Base-by-base conservation (phyloP, 2,113 vertebrate species). In the Psittacara wagleri region DNA sequence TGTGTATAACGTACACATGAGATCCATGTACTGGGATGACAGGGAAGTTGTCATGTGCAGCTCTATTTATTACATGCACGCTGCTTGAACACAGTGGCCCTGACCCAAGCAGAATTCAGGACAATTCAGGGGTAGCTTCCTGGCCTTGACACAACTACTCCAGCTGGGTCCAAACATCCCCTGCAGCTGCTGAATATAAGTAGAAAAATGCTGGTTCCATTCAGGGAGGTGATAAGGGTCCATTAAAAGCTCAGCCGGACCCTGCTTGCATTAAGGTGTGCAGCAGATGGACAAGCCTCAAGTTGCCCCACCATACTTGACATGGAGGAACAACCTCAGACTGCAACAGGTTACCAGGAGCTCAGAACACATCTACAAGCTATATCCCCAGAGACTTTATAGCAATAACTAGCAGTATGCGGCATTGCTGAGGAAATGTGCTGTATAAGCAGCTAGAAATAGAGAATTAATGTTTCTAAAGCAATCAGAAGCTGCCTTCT, bases 1-100 rank as follows among this genome's bases (percentile, higher is more conserved):
- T 94, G 78, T 87, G 94, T 94, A 95, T 84, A 95, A 93, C 35
- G 1, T 64, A 67, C 62, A 63, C 72, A 94, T 3, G 17, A 95
- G 97, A 94, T 96, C 72, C 78, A 88, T 95, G 83, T 90, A 88
- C 78, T 85, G 93, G 93, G 59, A 81, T 90, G 94, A 92, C 96
- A 97, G 93, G 81, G 79, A 97, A 94, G 94, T 77, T 91, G 54
- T 59, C 31, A 35, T 31, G 23, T 18, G 55, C 35, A 4, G 4
- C 69, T 85, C 69, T 44, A 55, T 66, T 88, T 78, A 41, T 67
- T 75, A 55, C 22, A 62, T 6, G 14, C 12, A 9, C 27, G 28
- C 9, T 12, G 6, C 12, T 29, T 59, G 46, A 90, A 67, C 10
- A 23, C 0, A 4, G 27, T 64, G 39, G 18, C 35, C 16, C 12